Base-by-base conservation (phyloP, 2,797 vertebrate genomes). In the Falco cherrug region DNA sequence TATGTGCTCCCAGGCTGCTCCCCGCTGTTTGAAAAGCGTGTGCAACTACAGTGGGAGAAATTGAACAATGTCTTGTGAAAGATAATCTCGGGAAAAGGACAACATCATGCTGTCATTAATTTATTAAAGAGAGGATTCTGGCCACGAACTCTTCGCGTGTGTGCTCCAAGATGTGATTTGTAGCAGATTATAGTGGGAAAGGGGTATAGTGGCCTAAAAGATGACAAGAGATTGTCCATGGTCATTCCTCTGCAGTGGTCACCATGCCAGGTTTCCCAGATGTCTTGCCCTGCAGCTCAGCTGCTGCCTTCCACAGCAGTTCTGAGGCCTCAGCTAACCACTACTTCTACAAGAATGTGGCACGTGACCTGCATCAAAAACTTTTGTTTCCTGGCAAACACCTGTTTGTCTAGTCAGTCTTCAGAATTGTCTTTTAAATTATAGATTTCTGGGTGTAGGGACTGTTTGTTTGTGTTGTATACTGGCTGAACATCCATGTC, bases 171-270 rank as follows among this genome's bases (percentile, higher is more conserved):
- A 12, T 35, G 65, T 9, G 43, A n/a, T 71, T 79, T 4, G 6
- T 57, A 13, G n/a, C 3, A 3, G 25, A 15, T 41, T 57, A 11
- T 33, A 1, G 16, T 17, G 37, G 22, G 33, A 39, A 67, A 56
- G 31, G 60, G 37, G 10, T 65, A 2, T 67, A 6, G 10, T 33
- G 41, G 73, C 28, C 54, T 57, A 43, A 70, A 47, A 78, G 53
- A 48, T 28, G 5, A 1, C 16, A 25, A 26, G 24, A 7, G 54
- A 16, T 0, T 1, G 1, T n/a, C 15, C 6, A 1, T 22, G 17
- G 41, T 73, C 61, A 6, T 53, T 71, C 7, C 35, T 70, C 56
- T 3, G 1, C 73, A 43, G 50, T 37, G 71, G 69, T 65, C 60
- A 7, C 48, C 9, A 2, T 28, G 16, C 57, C 9, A 7, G 31